phyloP scores from a whole-genome alignment of 1,140 invertebrate species.

The Drosophila funebris region DNA sequence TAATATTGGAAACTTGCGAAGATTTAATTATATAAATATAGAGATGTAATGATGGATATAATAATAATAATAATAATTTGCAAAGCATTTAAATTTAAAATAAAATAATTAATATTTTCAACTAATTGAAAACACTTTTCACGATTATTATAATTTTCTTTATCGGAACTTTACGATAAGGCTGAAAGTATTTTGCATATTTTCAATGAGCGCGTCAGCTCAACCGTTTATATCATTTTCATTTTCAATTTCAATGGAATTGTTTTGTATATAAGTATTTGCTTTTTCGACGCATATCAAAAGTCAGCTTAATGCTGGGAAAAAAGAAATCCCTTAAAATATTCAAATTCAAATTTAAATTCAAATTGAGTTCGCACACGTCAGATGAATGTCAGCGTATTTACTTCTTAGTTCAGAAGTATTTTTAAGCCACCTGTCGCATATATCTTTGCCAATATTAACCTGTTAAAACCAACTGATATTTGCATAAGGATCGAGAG shows the following conservation, averaged over 20 bases:
- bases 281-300: neutral
- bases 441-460: neutral
- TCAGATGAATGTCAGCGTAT: constrained; percentile 42
- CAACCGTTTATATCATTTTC: neutral
- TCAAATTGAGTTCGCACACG: constrained; percentile 33
- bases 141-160: neutral
- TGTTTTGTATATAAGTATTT: constrained; percentile 8
- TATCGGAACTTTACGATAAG: no score
- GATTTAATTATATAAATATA: no score
- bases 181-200: neutral
- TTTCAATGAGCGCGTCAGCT: neutral
- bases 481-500: neutral
- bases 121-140: no score
- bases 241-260: constrained; percentile 15
- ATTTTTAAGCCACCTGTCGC: constrained; percentile 21
- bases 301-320: constrained; percentile 1
- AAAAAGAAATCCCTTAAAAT: constrained; percentile 1
- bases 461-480: neutral
- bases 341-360: constrained; percentile 37
- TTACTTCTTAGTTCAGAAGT: neutral
- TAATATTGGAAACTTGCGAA: no score
- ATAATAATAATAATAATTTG: no score
- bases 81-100: no score
- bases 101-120: no score
- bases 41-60: no score